phyloP scores from a whole-genome alignment of 2,888 invertebrate species.

The Latrodectus elegans region DNA sequence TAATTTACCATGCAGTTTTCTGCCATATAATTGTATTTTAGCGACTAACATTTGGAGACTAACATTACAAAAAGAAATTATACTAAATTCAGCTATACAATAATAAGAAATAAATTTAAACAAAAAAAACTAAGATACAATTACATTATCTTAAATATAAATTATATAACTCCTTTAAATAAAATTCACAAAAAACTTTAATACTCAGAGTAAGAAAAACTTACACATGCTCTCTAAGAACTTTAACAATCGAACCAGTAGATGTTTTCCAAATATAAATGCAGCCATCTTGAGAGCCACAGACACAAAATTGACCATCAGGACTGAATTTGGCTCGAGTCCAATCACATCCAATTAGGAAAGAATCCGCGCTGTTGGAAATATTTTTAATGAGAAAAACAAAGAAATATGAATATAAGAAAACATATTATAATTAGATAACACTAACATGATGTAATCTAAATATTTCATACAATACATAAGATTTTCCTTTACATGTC shows the following conservation, averaged over 20 bases:
- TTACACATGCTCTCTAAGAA: constrained; percentile 82
- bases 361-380: constrained; percentile 88
- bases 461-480: too few species aligned
- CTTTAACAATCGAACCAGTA: constrained; percentile 84
- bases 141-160: background rate
- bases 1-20: too few species aligned
- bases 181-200: background rate
- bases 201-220: constrained; percentile 22
- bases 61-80: too few species aligned
- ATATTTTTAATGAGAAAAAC: too few species aligned
- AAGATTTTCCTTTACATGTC: too few species aligned
- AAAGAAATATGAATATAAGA: too few species aligned
- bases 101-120: background rate
- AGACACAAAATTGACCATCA: constrained; percentile 89
- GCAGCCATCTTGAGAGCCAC: constrained; percentile 93
- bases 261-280: constrained; percentile 93
- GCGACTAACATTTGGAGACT: too few species aligned
- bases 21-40: too few species aligned
- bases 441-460: too few species aligned
- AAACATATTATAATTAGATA: too few species aligned
- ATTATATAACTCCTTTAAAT: background rate
- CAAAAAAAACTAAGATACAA: background rate
- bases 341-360: constrained; percentile 97
- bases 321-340: constrained; percentile 93
- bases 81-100: background rate